phyloP scores from a whole-genome alignment of 2,888 invertebrate genomes.

The Caenorhabditis macrosperma region DNA sequence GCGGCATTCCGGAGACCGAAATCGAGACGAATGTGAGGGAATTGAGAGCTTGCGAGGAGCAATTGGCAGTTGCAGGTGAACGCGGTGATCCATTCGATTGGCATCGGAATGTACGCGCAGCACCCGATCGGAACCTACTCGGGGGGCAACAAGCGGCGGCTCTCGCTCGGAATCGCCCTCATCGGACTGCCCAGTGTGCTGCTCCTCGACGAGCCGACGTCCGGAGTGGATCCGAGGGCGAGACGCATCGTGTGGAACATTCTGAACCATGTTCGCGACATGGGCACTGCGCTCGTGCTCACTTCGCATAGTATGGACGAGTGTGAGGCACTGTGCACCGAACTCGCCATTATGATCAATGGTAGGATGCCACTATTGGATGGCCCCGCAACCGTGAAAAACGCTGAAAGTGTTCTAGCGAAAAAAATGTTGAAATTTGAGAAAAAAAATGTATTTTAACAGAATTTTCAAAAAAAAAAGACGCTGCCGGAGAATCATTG shows the following conservation, averaged over 20 bases:
- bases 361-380: constrained; percentile 77
- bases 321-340: constrained; percentile 88
- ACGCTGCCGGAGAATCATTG: too few relatives aligned
- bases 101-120: constrained; percentile 70
- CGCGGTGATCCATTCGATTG: constrained; percentile 69
- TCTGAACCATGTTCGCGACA: constrained; percentile 62
- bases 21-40: constrained; percentile 56
- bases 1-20: constrained; percentile 83
- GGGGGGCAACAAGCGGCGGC: constrained; percentile 87
- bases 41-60: too few relatives aligned
- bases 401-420: too few relatives aligned
- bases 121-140: constrained; percentile 81
- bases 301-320: constrained; percentile 91
- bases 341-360: constrained; percentile 87
- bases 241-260: constrained; percentile 72
- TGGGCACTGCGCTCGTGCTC: constrained; percentile 84
- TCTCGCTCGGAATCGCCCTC: constrained; percentile 86
- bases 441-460: too few relatives aligned
- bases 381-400: too few relatives aligned
- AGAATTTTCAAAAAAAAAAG: too few relatives aligned
- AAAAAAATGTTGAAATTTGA: too few relatives aligned
- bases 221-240: constrained; percentile 85
- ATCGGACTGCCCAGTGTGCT: constrained; percentile 86
- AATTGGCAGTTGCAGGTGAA: constrained; percentile 41
- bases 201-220: constrained; percentile 80